Evolutionary conservation across 1,140 invertebrate genomes (phyloP).

Genomic region (Conus ventricosus): DNA sequence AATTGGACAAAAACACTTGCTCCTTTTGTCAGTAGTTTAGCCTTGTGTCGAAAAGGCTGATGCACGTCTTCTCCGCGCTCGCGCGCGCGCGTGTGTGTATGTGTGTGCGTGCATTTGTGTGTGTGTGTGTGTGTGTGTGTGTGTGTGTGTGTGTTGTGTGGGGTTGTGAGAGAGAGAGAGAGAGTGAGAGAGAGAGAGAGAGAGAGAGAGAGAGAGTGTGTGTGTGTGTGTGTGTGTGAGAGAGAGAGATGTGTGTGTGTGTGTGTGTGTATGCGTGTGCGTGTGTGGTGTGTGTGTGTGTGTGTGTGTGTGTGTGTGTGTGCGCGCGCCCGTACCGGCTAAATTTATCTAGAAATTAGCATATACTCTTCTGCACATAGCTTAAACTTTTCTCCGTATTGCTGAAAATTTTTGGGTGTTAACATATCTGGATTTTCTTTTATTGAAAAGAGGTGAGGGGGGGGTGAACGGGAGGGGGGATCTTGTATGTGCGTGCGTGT

Average conservation of each 20-base stretch:
- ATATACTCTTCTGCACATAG: background rate
- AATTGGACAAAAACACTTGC: background rate
- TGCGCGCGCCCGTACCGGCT: background rate
- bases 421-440: background rate
- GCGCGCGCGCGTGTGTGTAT: background rate
- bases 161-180: too few species aligned
- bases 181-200: too few species aligned
- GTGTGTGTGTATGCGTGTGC: background rate
- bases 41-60: background rate
- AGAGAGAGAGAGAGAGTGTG: too few species aligned
- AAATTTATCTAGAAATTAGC: background rate
- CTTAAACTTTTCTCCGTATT: background rate
- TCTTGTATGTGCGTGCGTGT: background rate
- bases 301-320: too few species aligned
- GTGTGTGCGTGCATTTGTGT: background rate
- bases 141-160: background rate
- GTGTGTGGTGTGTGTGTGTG: too few species aligned
- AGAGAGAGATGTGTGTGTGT: constrained; percentile 7
- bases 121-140: constrained; percentile 6
- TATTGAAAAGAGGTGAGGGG: background rate
- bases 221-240: background rate
- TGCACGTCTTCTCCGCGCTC: too few species aligned
- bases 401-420: background rate
- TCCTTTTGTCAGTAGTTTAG: background rate
- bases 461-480: background rate